Evolutionary conservation across 1,140 invertebrate genomes (phyloP), one percentile per base, ranked within the genome.

Genomic region (Drosophila pandora): DNA sequence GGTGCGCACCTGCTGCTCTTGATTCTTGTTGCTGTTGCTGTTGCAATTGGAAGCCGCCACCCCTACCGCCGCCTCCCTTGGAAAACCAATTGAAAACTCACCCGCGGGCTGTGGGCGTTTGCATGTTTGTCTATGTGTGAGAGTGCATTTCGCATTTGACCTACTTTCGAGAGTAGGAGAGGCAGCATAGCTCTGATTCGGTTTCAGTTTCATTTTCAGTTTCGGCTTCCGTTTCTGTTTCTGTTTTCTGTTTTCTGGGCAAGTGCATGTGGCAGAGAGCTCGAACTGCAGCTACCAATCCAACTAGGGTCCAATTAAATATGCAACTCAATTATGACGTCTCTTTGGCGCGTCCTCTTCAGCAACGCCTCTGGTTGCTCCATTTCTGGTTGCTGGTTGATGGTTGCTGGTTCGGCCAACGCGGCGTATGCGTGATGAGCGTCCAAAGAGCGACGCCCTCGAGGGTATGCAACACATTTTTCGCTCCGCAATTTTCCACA

Each of bases 91-190:
- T 76, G 59, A 88, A 77, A 88, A 32, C 45, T 68, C 59, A 76
- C 83, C 83, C 67, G 63, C 83, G 80, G 83, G 76, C 61, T 73
- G 49, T 67, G 49, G 32, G 34, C 55, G 21, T 47, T 22, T 30
- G 30, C n/a, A 21, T 43, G 41, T 72, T 30, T 72, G 39, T 49
- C 48, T 54, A 54, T 55, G 61, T 59, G 57, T 43, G 76, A 59
- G 72, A 68, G 80, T 82, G 82, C 82, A 87, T 75, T 77, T 82
- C 83, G 43, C 58, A 77, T 77, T 77, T 77, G 83, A 88, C 83
- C 83, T 88, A 88, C 56, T 73, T 88, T 88, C 49, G 30, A 34
- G 43, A 60, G 43, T 52, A 43, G 58, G 65, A 63, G 55, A 79
- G 53, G 43, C 56, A 39, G 39, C 34, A 43, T 13, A 64, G 53